Evolutionary conservation across 2,797 vertebrate species (phyloP).

Genomic region (Synaphobranchus kaupii): DNA sequence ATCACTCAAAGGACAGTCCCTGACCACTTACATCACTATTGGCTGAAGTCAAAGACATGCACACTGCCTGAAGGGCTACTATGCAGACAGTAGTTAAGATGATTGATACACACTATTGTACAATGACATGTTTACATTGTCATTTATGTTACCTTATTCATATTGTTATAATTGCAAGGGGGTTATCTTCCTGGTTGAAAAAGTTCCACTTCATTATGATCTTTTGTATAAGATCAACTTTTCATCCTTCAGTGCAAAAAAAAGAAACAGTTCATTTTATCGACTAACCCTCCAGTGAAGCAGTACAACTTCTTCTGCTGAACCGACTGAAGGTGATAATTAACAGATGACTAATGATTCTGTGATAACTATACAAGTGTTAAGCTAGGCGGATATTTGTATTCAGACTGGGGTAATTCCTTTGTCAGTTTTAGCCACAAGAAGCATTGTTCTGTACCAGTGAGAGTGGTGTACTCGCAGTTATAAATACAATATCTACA

Average conservation of each 20-base stretch:
- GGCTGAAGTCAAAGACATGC: neutral
- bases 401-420: neutral
- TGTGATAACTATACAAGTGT: neutral
- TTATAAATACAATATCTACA: conserved; percentile 2
- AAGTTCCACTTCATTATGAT: too few relatives aligned
- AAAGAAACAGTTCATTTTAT: neutral
- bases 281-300: neutral
- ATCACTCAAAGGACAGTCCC: neutral
- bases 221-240: neutral
- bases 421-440: conserved; percentile 12
- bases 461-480: neutral
- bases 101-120: neutral
- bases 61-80: neutral
- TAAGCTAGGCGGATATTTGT: conserved; percentile 14
- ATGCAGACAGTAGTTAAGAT: neutral
- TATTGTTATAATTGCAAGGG: neutral
- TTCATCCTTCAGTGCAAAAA: neutral
- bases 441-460: neutral
- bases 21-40: neutral
- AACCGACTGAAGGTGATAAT: neutral
- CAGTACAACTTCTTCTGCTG: neutral
- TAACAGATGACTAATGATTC: neutral
- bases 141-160: neutral
- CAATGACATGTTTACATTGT: neutral
- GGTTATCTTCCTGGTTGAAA: neutral